Evolutionary conservation across 1,140 invertebrate species (phyloP).

Genomic region (Bradysia coprophila): DNA sequence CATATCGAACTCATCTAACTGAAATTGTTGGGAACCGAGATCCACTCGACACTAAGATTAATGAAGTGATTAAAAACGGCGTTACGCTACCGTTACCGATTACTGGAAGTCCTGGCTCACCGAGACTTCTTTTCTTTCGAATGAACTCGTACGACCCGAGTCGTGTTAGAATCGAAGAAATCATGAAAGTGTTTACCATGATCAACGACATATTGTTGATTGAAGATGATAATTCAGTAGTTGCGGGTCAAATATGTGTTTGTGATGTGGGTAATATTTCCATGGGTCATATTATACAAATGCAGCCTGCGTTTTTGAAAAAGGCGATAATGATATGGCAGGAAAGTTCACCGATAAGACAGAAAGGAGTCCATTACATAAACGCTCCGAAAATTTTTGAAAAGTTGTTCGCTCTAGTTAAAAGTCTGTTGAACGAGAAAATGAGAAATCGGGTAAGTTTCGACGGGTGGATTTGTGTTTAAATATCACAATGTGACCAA

Average conservation of each 20-base stretch:
- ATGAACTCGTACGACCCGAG: background rate
- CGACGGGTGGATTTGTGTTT: background rate
- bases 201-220: slow-evolving; percentile 15
- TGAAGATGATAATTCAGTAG: slow-evolving; percentile 25
- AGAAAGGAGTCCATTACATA: slow-evolving; percentile 27
- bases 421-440: slow-evolving; percentile 29
- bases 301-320: slow-evolving; percentile 24
- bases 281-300: slow-evolving; percentile 25
- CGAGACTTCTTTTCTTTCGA: background rate
- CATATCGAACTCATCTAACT: slow-evolving; percentile 32
- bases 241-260: slow-evolving; percentile 25
- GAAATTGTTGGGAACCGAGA: slow-evolving; percentile 22
- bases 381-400: slow-evolving; percentile 29
- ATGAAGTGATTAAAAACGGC: background rate
- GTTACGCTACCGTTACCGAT: background rate
- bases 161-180: slow-evolving; percentile 4
- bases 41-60: slow-evolving; percentile 9
- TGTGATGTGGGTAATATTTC: slow-evolving; percentile 23
- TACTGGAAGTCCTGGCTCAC: background rate
- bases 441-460: slow-evolving; percentile 22
- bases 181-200: slow-evolving; percentile 8
- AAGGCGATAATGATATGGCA: slow-evolving; percentile 27
- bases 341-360: slow-evolving; percentile 29
- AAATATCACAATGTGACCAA: background rate
- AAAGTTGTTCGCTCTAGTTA: slow-evolving; percentile 26